Evolutionary conservation across 2,797 vertebrate species (phyloP), one percentile per base, ranked within the genome.

Genomic region (Cyclura pinguis): DNA sequence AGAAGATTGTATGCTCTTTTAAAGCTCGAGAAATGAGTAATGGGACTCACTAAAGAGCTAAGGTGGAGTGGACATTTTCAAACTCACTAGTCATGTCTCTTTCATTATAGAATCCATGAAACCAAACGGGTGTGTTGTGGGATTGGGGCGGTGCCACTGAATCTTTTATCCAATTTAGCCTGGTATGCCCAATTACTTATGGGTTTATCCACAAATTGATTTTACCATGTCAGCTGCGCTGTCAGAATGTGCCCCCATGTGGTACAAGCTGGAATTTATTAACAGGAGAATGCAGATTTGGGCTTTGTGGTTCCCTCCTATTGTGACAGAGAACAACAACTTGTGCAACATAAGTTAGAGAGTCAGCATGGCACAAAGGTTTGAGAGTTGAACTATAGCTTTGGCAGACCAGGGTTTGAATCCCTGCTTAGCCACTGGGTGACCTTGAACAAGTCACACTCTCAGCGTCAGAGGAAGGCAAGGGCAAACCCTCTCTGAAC

Each of bases 101-200:
- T 18, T 73, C 35, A 57, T 6, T 57, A 32, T 24, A 16, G 35
- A 77, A n/a, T 84, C 29, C 55, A 59, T 82, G 50, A 74, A 88
- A 62, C 24, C 69, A 62, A 72, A 64, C 24, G 27, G 50, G 67
- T n/a, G 42, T 59, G 64, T 59, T 82, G 80, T 50, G 50, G 83
- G 27, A 69, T 52, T 64, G 74, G 73, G 94, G 20, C 88, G 57
- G 82, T 32, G 89, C 64, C 80, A 32, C 76, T 78, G 88, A 91
- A 89, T 81, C 0, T 90, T 93, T 91, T 13, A 84, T 42, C 6
- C 29, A 62, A 29, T 76, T 89, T 93, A 92, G 77, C 22, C 72
- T 32, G 92, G 42, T 85, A 72, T 72, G 88, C 74, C 84, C 88
- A 92, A 81, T 73, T 81, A 80, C 35, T 64, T 90, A 80, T 1